These are phyloP conservation scores for Aurelia sp. DNA, from an alignment of 30 jellyfish, hydroid and myxozoan species.

Conservation along the genomic window DNA sequence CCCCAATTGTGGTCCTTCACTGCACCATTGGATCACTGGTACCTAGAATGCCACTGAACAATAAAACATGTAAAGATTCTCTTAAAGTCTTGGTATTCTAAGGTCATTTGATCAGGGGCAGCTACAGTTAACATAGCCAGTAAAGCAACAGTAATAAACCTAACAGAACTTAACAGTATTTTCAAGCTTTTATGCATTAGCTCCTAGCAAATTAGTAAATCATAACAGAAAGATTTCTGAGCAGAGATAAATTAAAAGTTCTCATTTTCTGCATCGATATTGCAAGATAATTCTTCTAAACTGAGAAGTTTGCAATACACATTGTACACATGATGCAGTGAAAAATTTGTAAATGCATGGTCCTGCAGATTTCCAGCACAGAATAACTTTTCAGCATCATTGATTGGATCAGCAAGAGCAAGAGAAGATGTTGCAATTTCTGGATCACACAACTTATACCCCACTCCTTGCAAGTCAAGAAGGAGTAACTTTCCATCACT, in stretches of 20 bases:
- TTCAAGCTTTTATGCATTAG: no score
- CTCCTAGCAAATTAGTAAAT: no score
- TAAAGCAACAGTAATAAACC: no score
- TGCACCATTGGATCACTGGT: no score
- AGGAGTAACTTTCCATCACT: constrained; percentile 27
- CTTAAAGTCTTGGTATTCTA: no score
- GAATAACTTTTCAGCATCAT: constrained; percentile 30
- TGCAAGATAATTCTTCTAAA: constrained; percentile 11
- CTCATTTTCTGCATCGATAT: neutral
- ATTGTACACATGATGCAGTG: constrained; percentile 33
- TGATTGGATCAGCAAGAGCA: neutral
- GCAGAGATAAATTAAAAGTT: neutral
- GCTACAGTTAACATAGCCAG: no score
- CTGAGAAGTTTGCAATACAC: constrained; percentile 31
- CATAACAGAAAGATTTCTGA: neutral
- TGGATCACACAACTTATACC: constrained; percentile 45
- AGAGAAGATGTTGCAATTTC: constrained; percentile 51
- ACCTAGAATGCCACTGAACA: no score
- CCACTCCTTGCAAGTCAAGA: constrained; percentile 49
- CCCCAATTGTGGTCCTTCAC: no score
- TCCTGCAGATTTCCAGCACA: constrained; percentile 44
- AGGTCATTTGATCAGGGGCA: no score
- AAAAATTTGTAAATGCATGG: constrained; percentile 22
- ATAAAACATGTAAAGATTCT: no score
- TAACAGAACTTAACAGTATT: no score